phyloP scores from a whole-genome alignment of 2,113 vertebrate genomes.

The Garra rufa region DNA sequence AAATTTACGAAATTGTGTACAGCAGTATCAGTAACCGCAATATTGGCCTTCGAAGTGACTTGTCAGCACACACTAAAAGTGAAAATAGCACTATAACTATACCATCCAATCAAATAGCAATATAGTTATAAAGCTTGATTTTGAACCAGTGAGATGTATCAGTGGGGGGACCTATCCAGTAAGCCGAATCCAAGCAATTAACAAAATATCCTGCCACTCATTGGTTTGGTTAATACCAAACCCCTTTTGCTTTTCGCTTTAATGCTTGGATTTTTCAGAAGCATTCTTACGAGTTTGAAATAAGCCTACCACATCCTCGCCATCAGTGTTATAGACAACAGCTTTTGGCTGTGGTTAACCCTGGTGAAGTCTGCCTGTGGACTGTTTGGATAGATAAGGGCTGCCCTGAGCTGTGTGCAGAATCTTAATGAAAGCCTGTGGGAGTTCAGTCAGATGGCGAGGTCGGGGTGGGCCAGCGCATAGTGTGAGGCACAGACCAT shows the following conservation, averaged over 20 bases:
- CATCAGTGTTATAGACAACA: background rate
- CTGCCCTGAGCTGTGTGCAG: background rate
- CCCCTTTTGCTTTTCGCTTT: background rate
- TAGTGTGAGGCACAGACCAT: background rate
- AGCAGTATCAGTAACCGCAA: too few relatives aligned
- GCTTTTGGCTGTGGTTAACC: background rate
- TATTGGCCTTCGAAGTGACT: background rate
- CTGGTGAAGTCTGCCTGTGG: background rate
- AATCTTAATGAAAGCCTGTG: constrained; percentile 16
- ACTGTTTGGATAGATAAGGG: background rate
- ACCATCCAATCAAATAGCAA: background rate
- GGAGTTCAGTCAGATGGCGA: background rate
- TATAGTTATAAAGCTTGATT: background rate
- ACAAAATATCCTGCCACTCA: background rate
- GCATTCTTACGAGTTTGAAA: background rate
- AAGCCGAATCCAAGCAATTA: background rate
- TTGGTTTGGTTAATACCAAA: background rate
- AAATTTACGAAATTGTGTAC: too few relatives aligned
- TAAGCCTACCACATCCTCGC: background rate
- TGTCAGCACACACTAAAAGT: background rate
- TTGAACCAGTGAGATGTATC: background rate
- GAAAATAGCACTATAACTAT: background rate
- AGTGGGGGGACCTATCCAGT: background rate
- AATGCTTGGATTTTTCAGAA: background rate
- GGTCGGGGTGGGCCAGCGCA: background rate